These are phyloP conservation scores for Achatina immaculata DNA, from an alignment of 1,140 invertebrate species.

Conservation along the genomic window DNA sequence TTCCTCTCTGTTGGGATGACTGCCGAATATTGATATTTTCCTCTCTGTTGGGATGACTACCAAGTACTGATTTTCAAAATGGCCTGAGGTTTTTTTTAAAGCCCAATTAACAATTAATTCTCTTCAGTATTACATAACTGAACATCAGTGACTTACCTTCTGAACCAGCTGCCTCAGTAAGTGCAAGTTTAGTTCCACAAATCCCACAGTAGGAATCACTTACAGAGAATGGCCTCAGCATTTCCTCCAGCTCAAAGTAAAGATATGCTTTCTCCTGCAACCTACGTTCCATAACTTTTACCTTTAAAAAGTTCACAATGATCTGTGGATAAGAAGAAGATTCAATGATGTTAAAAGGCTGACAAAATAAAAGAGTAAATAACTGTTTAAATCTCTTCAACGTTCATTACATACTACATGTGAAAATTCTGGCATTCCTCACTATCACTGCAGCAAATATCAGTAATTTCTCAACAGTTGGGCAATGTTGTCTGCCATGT, in stretches of 20 bases:
- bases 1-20: no score
- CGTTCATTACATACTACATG: not conserved
- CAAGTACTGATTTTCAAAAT: no score
- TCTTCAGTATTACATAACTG: no score
- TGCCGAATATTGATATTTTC: no score
- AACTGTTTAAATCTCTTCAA: not conserved
- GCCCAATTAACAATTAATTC: no score
- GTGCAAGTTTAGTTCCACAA: slow-evolving; percentile 33
- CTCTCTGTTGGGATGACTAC: no score
- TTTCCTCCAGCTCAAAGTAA: slow-evolving; percentile 22
- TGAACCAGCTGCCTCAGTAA: slow-evolving; percentile 4
- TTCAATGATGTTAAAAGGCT: not conserved
- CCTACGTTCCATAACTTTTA: slow-evolving; percentile 25
- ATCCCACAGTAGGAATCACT: slow-evolving; percentile 45
- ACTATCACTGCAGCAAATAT: no score
- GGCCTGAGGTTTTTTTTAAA: no score
- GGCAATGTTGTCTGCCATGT: no score
- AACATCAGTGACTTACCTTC: slow-evolving; percentile 18
- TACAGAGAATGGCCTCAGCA: slow-evolving; percentile 39
- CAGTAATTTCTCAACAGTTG: no score
- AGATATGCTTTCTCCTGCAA: slow-evolving; percentile 18
- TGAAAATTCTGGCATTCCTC: not conserved
- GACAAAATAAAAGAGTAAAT: no score
- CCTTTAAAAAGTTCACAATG: slow-evolving; percentile 37
- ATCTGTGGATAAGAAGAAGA: slow-evolving; percentile 2